A percentile compares a stretch with the other conserved stretches of the same genome.
Evolutionary conservation across 2,888 invertebrate genomes (phyloP).

Genomic region (Terebella lapidaria): DNA sequence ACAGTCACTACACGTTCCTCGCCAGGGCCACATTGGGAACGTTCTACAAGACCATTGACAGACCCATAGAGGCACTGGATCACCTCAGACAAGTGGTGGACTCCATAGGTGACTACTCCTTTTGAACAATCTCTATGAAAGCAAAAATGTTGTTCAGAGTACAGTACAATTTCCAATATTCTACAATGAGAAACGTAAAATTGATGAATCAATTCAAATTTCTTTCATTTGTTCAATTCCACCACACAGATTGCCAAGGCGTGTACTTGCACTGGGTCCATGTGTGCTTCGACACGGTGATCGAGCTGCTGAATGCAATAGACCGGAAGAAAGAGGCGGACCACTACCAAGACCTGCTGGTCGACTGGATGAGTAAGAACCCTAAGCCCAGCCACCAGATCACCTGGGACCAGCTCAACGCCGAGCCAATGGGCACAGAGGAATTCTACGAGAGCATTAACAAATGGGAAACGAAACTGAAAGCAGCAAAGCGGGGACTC

Average conservation of each 20-base stretch:
- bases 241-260: constrained; percentile 34
- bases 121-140: too few species aligned
- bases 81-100: neutral
- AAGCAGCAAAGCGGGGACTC: too few species aligned
- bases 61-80: neutral
- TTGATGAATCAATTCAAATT: too few species aligned
- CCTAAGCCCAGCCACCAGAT: neutral
- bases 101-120: neutral
- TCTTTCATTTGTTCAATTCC: too few species aligned
- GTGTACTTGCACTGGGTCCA: constrained; percentile 42
- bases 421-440: too few species aligned
- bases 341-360: neutral
- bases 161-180: too few species aligned
- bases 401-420: neutral
- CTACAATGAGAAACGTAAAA: too few species aligned
- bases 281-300: constrained; percentile 34
- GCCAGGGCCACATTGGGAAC: neutral
- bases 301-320: constrained; percentile 22
- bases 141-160: too few species aligned
- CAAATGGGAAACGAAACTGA: too few species aligned
- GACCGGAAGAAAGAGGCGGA: neutral
- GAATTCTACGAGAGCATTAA: too few species aligned
- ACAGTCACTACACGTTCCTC: neutral
- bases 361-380: neutral
- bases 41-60: neutral